Evolutionary conservation across 2,113 vertebrate genomes (phyloP), one percentile per base, ranked within the genome.

Genomic region (Anolis carolinensis): DNA sequence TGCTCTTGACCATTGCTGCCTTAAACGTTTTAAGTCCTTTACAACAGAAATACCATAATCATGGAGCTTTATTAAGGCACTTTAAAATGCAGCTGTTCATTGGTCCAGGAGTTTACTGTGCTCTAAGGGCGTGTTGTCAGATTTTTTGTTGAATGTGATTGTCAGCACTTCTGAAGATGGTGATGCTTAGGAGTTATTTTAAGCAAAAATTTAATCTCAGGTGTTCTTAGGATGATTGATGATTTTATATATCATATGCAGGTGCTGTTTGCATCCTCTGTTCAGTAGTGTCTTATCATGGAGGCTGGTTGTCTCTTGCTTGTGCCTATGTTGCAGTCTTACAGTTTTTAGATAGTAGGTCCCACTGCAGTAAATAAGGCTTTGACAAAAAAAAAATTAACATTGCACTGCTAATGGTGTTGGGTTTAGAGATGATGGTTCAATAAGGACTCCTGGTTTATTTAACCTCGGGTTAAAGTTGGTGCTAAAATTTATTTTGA

Each of bases 71-170:
- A 73, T 16, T 44, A 21, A 32, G 65, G 30, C 39, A 25, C 25
- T 8, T 74, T 75, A 59, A 71, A 36, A 25, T 84, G n/a, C 6
- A 14, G 4, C 36, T 11, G 4, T 18, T 81, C 72, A 82, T 34
- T 1, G 52, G 16, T 2, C 77, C 0, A 0, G 48, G 14, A 8
- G 50, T 68, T 9, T 67, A 63, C 59, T 72, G 20, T 52, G 30
- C 74, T 83, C 36, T 1, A 62, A 44, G 55, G 52, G 52, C 9
- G 52, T 10, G 2, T 89, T 44, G 27, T 79, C 9, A 75, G 5
- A 8, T 82, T 90, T 16, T 48, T 32, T 23, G 25, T 84, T 67
- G n/a, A 84, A 48, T n/a, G 27, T 74, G 77, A 83, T 9, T 25
- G 74, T 87, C 62, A 67, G 21, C 71, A 21, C 25, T 55, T 3